A percentile compares a stretch with the other conserved stretches of the same genome.
Evolutionary conservation across 35 echinoderm and acorn worm species (phyloP).

Genomic region (Ophioderma brevispina): DNA sequence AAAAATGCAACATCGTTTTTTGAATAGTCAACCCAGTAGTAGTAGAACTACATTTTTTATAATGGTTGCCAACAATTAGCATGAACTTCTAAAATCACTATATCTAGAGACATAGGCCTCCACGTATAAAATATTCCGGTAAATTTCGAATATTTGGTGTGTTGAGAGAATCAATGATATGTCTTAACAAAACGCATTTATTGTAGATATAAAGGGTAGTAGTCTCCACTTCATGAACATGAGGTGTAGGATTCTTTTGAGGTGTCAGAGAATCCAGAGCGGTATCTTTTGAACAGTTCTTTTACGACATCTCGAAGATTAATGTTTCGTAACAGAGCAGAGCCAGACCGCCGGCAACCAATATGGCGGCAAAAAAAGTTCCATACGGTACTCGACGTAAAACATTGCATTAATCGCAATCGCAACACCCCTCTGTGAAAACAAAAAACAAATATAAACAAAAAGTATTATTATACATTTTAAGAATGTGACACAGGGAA

Average conservation of each 20-base stretch:
- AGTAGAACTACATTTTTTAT: no score
- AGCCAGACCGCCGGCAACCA: conserved; percentile 77
- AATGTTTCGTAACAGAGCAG: conserved; percentile 82
- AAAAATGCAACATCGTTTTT: no score
- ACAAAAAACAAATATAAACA: conserved; percentile 9
- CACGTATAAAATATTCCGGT: no score
- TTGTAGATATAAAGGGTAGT: not conserved
- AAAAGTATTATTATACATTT: no score
- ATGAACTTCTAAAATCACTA: no score
- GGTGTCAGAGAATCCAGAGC: not conserved
- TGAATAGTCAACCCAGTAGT: no score
- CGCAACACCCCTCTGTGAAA: conserved; percentile 75
- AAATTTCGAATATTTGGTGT: no score
- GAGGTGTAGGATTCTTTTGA: not conserved
- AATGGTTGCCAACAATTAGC: no score
- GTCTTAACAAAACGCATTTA: no score
- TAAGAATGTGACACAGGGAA: no score
- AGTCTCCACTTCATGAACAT: not conserved
- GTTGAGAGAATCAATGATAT: no score
- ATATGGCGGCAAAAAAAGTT: conserved; percentile 69
- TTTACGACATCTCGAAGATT: conserved; percentile 43
- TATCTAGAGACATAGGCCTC: no score
- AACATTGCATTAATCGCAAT: conserved; percentile 73
- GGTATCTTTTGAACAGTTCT: conserved; percentile 48
- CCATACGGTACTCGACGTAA: conserved; percentile 78